phyloP scores from a whole-genome alignment of 2,797 vertebrate genomes.

The Anguilla obscura region DNA sequence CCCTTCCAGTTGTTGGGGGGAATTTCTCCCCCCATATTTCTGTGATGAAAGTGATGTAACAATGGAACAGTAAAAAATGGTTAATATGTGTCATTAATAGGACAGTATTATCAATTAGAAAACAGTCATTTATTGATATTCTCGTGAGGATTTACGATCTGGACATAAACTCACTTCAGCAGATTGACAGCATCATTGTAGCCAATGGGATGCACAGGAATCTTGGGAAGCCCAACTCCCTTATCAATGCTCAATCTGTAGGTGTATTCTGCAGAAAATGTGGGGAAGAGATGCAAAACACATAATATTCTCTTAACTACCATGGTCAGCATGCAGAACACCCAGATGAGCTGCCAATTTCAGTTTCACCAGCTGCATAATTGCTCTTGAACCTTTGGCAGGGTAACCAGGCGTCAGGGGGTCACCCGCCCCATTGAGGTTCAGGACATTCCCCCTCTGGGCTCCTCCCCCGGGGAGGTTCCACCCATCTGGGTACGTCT shows the following conservation, averaged over 20 bases:
- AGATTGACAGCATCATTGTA: constrained; percentile 82
- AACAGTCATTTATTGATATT: background rate
- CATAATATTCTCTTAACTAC: too few species aligned
- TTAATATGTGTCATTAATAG: background rate
- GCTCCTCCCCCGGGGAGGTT: constrained; percentile 87
- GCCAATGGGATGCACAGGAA: constrained; percentile 93
- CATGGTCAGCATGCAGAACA: background rate
- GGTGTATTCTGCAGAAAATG: constrained; percentile 77
- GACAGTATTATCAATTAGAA: background rate
- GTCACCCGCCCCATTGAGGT: constrained; percentile 91
- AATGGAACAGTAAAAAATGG: background rate
- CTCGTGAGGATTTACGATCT: background rate
- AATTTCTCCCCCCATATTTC: constrained; percentile 83
- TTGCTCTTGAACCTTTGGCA: constrained; percentile 80
- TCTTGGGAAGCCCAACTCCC: constrained; percentile 84
- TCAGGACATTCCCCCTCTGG: constrained; percentile 91
- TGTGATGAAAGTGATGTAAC: constrained; percentile 52
- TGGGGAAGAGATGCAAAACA: constrained; percentile 20
- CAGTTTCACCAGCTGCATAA: background rate
- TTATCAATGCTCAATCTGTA: constrained; percentile 70
- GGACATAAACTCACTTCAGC: constrained; percentile 70
- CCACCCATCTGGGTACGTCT: constrained; percentile 89
- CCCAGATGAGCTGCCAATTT: background rate
- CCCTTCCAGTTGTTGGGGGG: constrained; percentile 90
- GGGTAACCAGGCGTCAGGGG: constrained; percentile 95